Conservation (phyloP, 2,113 vertebrate species). For the Tapirus terrestris region DNA sequence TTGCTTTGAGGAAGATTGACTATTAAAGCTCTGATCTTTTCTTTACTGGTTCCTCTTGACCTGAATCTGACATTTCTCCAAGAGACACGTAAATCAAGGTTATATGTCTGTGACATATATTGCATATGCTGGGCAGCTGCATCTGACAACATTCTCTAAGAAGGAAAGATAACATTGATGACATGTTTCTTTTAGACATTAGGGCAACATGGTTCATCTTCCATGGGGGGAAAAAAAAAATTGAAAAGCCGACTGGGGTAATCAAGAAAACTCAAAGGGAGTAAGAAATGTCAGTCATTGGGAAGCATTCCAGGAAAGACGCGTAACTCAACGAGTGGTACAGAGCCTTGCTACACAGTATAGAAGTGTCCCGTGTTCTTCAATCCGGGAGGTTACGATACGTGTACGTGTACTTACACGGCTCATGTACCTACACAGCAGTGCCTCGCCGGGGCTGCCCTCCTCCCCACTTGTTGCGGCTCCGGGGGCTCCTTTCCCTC, state of each 20-base stretch:
- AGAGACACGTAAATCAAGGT: background rate
- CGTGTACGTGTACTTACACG: background rate
- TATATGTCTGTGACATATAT: background rate
- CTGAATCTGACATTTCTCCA: conserved; percentile 1
- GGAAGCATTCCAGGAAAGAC: background rate
- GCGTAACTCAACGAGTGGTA: background rate
- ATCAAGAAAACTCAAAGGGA: background rate
- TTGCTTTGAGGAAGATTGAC: background rate
- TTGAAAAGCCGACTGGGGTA: background rate
- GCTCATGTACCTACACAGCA: background rate
- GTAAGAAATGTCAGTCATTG: background rate
- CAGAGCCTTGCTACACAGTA: background rate
- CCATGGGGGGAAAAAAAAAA: background rate
- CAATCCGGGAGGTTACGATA: background rate
- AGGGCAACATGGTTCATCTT: background rate
- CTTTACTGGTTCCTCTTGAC: background rate
- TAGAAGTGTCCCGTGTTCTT: background rate
- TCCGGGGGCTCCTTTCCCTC: fast-evolving
- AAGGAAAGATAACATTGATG: background rate
- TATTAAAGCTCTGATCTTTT: background rate
- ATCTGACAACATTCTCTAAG: background rate
- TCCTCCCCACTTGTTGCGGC: fast-evolving
- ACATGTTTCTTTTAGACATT: background rate
- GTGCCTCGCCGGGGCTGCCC: fast-evolving
- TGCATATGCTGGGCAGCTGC: background rate